Evolutionary conservation across 2,888 invertebrate genomes (phyloP).

Genomic region (Rosalia funebris): DNA sequence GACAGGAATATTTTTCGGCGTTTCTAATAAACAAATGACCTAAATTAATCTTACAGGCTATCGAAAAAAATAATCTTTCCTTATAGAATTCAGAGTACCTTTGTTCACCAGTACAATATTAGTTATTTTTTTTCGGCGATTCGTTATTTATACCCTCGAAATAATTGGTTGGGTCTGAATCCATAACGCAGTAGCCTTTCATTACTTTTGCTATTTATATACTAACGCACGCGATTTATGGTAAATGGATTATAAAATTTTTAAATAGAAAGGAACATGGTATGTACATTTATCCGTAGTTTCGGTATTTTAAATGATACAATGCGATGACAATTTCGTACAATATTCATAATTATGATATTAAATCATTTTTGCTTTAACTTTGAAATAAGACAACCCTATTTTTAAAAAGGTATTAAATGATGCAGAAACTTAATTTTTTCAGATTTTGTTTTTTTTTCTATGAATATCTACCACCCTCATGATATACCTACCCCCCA

Average conservation of each 20-base stretch:
- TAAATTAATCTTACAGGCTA: constrained; percentile 23
- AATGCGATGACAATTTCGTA: too few species aligned
- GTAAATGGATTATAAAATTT: neutral
- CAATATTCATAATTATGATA: too few species aligned
- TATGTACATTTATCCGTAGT: neutral
- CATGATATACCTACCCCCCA: too few species aligned
- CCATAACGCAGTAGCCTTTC: constrained; percentile 9
- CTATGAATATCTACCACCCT: too few species aligned
- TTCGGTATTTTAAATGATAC: too few species aligned
- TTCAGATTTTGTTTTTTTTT: too few species aligned
- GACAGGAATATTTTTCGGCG: constrained; percentile 20
- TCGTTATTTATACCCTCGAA: constrained; percentile 13
- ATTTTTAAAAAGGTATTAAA: too few species aligned
- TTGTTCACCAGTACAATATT: constrained; percentile 6
- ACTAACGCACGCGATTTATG: constrained; percentile 9
- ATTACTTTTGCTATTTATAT: constrained; percentile 10
- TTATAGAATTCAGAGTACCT: constrained; percentile 8
- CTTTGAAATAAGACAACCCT: too few species aligned
- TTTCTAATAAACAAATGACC: constrained; percentile 18
- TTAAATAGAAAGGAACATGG: neutral
- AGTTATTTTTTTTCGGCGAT: constrained; percentile 7
- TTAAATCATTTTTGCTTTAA: too few species aligned
- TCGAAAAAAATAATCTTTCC: constrained; percentile 14
- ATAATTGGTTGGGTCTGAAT: constrained; percentile 18
- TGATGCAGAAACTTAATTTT: too few species aligned